A percentile compares a stretch with the other conserved stretches of the same genome.
Evolutionary conservation across 1,140 invertebrate genomes (phyloP).

Genomic region (Thrips palmi): DNA sequence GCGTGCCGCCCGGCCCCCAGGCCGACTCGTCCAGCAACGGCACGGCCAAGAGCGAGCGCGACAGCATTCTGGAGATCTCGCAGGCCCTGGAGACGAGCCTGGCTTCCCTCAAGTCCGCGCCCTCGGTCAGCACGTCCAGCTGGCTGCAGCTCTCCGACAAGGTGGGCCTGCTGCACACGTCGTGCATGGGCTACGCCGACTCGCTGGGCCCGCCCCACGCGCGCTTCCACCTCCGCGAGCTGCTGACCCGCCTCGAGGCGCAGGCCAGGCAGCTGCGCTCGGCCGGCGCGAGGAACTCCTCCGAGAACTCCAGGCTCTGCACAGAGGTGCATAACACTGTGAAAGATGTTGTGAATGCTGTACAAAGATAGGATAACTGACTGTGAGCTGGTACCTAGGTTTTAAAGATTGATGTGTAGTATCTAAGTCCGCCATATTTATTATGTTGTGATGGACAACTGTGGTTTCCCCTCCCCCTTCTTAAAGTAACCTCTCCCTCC

Average conservation of each 20-base stretch:
- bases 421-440: too few relatives aligned
- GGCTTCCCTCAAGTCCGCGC: conserved; percentile 35
- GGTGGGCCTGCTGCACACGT: conserved; percentile 53
- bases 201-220: conserved; percentile 62
- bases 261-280: conserved; percentile 57
- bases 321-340: conserved; percentile 60
- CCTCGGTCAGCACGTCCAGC: conserved; percentile 37
- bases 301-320: conserved; percentile 45
- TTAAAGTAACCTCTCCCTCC: too few relatives aligned
- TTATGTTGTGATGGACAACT: too few relatives aligned
- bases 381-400: not conserved
- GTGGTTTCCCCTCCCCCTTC: too few relatives aligned
- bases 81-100: conserved; percentile 44
- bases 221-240: conserved; percentile 74
- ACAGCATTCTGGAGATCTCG: conserved; percentile 49
- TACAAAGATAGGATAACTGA: conserved; percentile 43
- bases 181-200: conserved; percentile 52
- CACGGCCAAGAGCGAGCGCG: conserved; percentile 27
- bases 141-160: conserved; percentile 76
- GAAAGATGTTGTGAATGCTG: conserved; percentile 59
- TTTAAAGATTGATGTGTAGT: too few relatives aligned
- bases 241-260: conserved; percentile 59
- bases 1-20: too few relatives aligned
- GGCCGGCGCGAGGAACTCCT: conserved; percentile 45
- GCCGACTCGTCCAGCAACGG: conserved; percentile 14